phyloP scores from a whole-genome alignment of 23 tunicate genomes.

The Aplidium turbinatum region DNA sequence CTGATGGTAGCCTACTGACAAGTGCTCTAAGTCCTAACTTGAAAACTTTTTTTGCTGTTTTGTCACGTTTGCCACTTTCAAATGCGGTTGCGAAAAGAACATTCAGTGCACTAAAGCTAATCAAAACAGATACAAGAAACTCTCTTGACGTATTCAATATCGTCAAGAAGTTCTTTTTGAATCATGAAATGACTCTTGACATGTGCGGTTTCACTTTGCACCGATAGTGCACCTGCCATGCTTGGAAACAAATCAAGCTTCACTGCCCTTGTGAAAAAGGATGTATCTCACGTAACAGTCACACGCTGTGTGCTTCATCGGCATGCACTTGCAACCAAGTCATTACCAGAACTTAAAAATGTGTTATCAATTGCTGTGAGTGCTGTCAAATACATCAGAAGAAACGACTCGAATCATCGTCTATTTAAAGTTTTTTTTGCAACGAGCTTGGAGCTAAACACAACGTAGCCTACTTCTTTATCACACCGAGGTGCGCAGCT shows the following conservation, averaged over 20 bases:
- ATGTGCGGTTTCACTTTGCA: conserved; percentile 26
- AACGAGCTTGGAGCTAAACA: conserved; percentile 29
- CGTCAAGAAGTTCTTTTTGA: conserved; percentile 29
- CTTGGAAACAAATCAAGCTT: conserved; percentile 35
- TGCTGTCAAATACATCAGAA: conserved; percentile 24
- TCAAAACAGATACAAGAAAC: too few species aligned
- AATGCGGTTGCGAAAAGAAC: too few species aligned
- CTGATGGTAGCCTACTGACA: too few species aligned
- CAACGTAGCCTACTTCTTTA: conserved; percentile 28
- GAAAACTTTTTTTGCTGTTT: too few species aligned
- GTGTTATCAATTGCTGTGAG: conserved; percentile 33
- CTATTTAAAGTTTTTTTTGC: conserved; percentile 30
- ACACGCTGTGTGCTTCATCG: conserved; percentile 26
- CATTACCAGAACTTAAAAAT: conserved; percentile 28
- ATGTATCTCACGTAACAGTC: conserved; percentile 14
- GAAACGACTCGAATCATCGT: conserved; percentile 30
- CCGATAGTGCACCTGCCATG: conserved; percentile 42
- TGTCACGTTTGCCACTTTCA: too few species aligned
- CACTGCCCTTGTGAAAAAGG: conserved; percentile 23
- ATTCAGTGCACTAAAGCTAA: too few species aligned
- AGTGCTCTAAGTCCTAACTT: too few species aligned
- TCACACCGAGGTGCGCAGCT: conserved; percentile 31
- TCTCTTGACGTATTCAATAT: conserved; percentile 22
- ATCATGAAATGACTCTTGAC: conserved; percentile 23
- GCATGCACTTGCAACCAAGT: conserved; percentile 28